Conservation (phyloP, 2,113 vertebrate species). For the Brachypodius melanocephalos region DNA sequence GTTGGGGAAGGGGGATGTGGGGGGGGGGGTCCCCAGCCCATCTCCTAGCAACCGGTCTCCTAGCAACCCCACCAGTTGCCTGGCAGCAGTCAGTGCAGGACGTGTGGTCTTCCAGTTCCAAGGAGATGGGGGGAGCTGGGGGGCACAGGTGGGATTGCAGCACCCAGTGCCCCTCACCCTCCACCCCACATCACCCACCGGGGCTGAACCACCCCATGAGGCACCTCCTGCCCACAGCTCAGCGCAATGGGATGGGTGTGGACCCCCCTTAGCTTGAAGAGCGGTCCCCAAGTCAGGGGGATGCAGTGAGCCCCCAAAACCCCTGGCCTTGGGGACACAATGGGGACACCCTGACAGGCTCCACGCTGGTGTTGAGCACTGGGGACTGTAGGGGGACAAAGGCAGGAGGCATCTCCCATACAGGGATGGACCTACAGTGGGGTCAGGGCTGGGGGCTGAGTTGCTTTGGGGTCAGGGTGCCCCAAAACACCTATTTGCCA, state of each 20-base stretch:
- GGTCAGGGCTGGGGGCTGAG: neutral
- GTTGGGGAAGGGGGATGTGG: neutral
- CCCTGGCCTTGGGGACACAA: neutral
- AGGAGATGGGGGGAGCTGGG: neutral
- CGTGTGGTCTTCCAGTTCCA: neutral
- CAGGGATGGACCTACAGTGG: rapidly evolving
- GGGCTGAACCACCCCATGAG: neutral
- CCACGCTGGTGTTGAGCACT: neutral
- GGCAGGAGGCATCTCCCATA: neutral
- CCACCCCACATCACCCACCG: rapidly evolving
- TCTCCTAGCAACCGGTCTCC: neutral
- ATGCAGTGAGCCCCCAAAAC: neutral
- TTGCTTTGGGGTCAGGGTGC: neutral
- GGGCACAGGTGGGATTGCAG: neutral
- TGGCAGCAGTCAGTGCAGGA: neutral
- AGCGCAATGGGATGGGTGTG: rapidly evolving
- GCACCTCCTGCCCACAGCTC: too few species aligned
- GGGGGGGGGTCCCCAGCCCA: neutral
- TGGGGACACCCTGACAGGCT: neutral
- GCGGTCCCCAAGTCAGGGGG: rapidly evolving
- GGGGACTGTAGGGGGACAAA: neutral
- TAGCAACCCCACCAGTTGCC: neutral
- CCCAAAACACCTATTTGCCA: neutral
- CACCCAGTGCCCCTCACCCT: neutral
- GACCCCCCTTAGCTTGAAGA: neutral